phyloP scores from a whole-genome alignment of 1,140 invertebrate species.

The Bombus ignitus region DNA sequence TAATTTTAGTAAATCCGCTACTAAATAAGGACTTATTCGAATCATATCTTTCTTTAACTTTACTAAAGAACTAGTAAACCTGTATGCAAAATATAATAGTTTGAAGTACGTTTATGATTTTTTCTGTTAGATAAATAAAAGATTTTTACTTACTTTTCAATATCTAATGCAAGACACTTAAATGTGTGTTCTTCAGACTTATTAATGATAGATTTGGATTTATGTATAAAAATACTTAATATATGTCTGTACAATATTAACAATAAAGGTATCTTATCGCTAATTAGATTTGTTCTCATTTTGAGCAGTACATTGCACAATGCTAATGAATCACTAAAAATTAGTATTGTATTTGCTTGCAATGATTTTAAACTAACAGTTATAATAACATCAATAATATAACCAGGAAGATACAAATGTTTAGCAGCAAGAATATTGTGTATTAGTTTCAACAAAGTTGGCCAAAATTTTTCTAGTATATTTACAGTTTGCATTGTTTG shows the following conservation, averaged over 20 bases:
- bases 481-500: constrained; percentile 24
- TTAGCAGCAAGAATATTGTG: constrained; percentile 51
- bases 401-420: constrained; percentile 51
- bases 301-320: constrained; percentile 62
- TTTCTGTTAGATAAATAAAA: background rate
- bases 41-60: constrained; percentile 78
- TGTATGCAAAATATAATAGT: constrained; percentile 49
- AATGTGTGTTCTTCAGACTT: constrained; percentile 51
- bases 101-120: constrained; percentile 9
- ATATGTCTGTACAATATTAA: constrained; percentile 64
- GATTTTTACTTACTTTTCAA: constrained; percentile 67
- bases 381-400: constrained; percentile 63
- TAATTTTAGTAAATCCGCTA: constrained; percentile 79
- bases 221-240: constrained; percentile 55
- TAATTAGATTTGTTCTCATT: constrained; percentile 62
- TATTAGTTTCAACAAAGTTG: constrained; percentile 56
- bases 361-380: constrained; percentile 54
- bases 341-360: constrained; percentile 43
- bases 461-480: constrained; percentile 45
- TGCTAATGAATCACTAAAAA: constrained; percentile 52
- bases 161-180: constrained; percentile 61
- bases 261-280: constrained; percentile 69
- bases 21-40: constrained; percentile 76
- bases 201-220: constrained; percentile 53
- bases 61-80: constrained; percentile 70